A percentile compares a stretch with the other conserved stretches of the same genome.
phyloP scores from a whole-genome alignment of 2,888 invertebrate species.

The Ormyrus labotus region DNA sequence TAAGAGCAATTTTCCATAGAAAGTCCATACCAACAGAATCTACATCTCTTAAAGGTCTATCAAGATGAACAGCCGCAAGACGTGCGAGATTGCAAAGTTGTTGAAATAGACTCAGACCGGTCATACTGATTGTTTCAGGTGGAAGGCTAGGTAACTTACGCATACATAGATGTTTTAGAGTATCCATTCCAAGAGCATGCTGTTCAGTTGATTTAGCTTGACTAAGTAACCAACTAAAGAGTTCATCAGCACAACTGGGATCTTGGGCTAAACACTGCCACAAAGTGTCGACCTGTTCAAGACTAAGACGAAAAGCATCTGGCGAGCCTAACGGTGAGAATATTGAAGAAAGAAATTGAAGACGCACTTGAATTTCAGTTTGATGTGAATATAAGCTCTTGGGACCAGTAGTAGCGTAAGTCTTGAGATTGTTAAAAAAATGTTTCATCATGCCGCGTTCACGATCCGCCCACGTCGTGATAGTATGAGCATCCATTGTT shows the following conservation, averaged over 20 bases:
- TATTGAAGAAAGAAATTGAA: slow-evolving; percentile 94
- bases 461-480: slow-evolving; percentile 95
- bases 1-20: slow-evolving; percentile 94
- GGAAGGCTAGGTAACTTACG: slow-evolving; percentile 92
- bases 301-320: slow-evolving; percentile 88
- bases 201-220: slow-evolving; percentile 95
- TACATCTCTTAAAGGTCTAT: slow-evolving; percentile 74
- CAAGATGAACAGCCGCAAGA: slow-evolving; percentile 83
- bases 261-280: slow-evolving; percentile 96
- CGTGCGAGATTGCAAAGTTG: slow-evolving; percentile 92
- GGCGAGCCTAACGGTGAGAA: slow-evolving; percentile 94
- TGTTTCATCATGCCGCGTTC: slow-evolving; percentile 95
- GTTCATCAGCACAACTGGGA: slow-evolving; percentile 91
- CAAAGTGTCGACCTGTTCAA: slow-evolving; percentile 92
- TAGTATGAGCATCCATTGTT: slow-evolving; percentile 88
- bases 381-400: slow-evolving; percentile 83
- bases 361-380: slow-evolving; percentile 92
- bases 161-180: slow-evolving; percentile 90
- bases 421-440: slow-evolving; percentile 91
- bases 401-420: slow-evolving; percentile 79
- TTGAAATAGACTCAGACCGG: slow-evolving; percentile 92
- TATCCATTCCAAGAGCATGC: slow-evolving; percentile 92
- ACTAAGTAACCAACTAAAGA: slow-evolving; percentile 94
- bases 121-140: slow-evolving; percentile 94
- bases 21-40: slow-evolving; percentile 92